Percentiles rank a stretch among this genome's conserved stretches.
phyloP scores from a whole-genome alignment of 2,888 invertebrate genomes.

The Monochamus alternatus region DNA sequence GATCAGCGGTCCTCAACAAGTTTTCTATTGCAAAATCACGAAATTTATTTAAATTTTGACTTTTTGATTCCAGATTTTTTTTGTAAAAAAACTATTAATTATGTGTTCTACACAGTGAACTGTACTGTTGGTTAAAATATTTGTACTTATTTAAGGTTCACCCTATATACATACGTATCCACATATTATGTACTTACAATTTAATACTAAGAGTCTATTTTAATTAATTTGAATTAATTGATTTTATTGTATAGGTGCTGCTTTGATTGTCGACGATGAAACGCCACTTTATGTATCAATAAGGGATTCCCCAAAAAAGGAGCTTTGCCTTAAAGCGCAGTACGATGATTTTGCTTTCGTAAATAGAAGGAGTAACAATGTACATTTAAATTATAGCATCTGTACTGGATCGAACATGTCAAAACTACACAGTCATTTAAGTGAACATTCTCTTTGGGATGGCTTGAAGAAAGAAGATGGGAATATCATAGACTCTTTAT shows the following conservation, averaged over 20 bases:
- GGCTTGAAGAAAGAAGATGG: constrained; percentile 85
- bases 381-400: constrained; percentile 87
- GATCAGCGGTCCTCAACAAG: no score
- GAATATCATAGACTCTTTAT: constrained; percentile 81
- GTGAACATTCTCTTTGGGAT: constrained; percentile 81
- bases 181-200: no score
- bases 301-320: constrained; percentile 74
- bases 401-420: constrained; percentile 88
- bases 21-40: no score
- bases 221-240: not conserved
- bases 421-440: constrained; percentile 79
- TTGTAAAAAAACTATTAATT: no score
- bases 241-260: constrained; percentile 73
- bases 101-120: no score
- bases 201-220: not conserved
- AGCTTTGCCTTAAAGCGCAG: constrained; percentile 85
- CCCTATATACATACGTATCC: no score
- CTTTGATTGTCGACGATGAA: constrained; percentile 83
- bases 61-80: no score
- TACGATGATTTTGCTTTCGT: constrained; percentile 87
- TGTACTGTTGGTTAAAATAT: no score
- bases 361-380: constrained; percentile 78
- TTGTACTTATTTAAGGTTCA: no score
- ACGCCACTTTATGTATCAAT: constrained; percentile 87
- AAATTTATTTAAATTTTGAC: no score